Percentiles rank a stretch among this genome's conserved stretches.
Conservation (phyloP, 2,797 vertebrate genomes). For the Neosilurus mollespiculum region DNA sequence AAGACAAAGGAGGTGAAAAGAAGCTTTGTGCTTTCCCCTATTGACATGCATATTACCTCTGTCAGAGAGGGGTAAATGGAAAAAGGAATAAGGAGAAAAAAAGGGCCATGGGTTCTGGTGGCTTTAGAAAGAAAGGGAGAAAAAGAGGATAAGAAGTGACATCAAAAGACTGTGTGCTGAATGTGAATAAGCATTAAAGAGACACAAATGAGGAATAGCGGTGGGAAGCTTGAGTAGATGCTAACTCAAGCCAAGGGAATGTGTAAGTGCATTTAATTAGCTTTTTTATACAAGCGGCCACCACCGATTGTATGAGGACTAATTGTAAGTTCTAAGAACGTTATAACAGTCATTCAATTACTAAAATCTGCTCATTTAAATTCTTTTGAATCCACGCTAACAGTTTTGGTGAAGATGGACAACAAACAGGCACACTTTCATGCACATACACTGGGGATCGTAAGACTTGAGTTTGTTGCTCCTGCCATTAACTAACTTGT, state of each 20-base stretch:
- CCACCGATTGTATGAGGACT: background rate
- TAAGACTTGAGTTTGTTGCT: background rate
- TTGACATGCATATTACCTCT: slow-evolving; percentile 76
- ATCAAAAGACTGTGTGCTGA: slow-evolving; percentile 42
- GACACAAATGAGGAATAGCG: slow-evolving; percentile 16
- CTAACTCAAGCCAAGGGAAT: slow-evolving; percentile 29
- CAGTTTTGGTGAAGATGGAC: background rate
- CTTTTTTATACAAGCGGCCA: slow-evolving; percentile 17
- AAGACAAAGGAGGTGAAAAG: slow-evolving; percentile 67
- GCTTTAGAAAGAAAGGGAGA: slow-evolving; percentile 50
- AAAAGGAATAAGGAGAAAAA: slow-evolving; percentile 58
- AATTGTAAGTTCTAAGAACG: background rate
- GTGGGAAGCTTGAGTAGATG: slow-evolving; percentile 39
- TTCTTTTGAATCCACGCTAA: background rate
- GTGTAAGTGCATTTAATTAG: slow-evolving; percentile 20
- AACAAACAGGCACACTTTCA: background rate
- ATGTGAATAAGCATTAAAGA: slow-evolving; percentile 41
- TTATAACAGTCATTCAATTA: slow-evolving; percentile 6
- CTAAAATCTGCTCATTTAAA: background rate
- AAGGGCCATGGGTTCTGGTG: slow-evolving; percentile 65
- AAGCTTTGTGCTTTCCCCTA: slow-evolving; percentile 68
- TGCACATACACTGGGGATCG: no score
- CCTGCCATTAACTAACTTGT: background rate
- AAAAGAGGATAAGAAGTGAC: slow-evolving; percentile 41
- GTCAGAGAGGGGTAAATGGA: slow-evolving; percentile 40